Evolutionary conservation across 2,888 invertebrate genomes (phyloP), one percentile per base, ranked within the genome.

Genomic region (Syritta pipiens): DNA sequence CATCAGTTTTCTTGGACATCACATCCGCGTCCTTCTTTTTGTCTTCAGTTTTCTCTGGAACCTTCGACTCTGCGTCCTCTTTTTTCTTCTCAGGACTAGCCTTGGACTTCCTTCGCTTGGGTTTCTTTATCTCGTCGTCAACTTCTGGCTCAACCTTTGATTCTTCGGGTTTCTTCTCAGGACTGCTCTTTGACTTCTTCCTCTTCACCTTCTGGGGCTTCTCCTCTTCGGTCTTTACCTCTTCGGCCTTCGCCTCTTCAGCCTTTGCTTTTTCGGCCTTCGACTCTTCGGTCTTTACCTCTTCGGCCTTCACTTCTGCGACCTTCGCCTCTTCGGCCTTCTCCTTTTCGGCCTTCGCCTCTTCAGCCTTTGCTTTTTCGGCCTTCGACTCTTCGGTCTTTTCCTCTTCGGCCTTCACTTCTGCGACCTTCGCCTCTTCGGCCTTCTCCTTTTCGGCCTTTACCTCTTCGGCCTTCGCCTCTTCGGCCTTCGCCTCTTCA

Each of bases 11-110:
- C 6, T 44, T 48, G 1, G 40, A 3, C 9, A 48, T 30, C 0
- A 17, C 10, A 1, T 60, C n/a, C 0, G 24, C 19, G n/a, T 0
- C 9, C 4, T 26, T 30, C 10, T 32, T 20, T 30, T 42, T 28
- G 1, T 44, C 71, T 35, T 30, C 46, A 2, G 24, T 3, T 4
- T 62, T 24, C 20, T 24, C 9, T 0, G 7, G 1, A 2, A 12
- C 9, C 17, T 26, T 22, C 9, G 7, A 0, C 19, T 17, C 4
- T 2, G 24, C 46, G 1, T 24, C 32, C 9, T 59, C 22, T 20
- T 60, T 37, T 4, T 53, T 60, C 48, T 71, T 63, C 19, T 55
- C 71, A n/a, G 71, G 62, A 4, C 71, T 71, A 1, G 62, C 14
- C 37, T 71, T 71, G 0, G 62, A 62, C 12, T 55, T 62, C 2